phyloP scores from a whole-genome alignment of 2,797 vertebrate species.

The Valencia hispanica region DNA sequence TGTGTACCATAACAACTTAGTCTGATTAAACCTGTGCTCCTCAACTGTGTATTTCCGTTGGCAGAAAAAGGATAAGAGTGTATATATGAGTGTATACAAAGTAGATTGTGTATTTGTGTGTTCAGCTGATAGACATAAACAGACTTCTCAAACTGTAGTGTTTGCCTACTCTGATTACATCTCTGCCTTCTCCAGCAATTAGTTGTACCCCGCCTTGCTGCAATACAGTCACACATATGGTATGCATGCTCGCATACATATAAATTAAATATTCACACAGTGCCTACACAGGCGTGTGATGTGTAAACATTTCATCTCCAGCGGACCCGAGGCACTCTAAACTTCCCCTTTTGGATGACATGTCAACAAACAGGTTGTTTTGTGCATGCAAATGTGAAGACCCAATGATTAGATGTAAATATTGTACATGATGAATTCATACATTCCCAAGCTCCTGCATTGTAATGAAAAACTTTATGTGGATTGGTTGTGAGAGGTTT shows the following conservation, averaged over 20 bases:
- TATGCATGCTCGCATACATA: slow-evolving; percentile 29
- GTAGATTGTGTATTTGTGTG: slow-evolving; percentile 29
- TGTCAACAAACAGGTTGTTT: slow-evolving; percentile 55
- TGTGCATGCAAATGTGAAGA: slow-evolving; percentile 53
- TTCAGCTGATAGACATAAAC: slow-evolving; percentile 62
- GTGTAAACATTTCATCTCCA: slow-evolving; percentile 45
- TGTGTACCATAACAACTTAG: slow-evolving; percentile 37
- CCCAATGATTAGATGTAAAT: slow-evolving; percentile 50
- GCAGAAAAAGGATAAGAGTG: slow-evolving; percentile 2
- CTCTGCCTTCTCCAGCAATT: slow-evolving; percentile 47
- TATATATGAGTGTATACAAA: slow-evolving; percentile 29
- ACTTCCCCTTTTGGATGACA: slow-evolving; percentile 41
- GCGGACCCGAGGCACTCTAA: slow-evolving; percentile 34
- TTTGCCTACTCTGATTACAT: slow-evolving; percentile 70
- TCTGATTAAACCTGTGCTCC: slow-evolving; percentile 28
- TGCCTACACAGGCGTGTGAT: slow-evolving; percentile 33
- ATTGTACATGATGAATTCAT: slow-evolving; percentile 57
- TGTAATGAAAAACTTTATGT: slow-evolving; percentile 66
- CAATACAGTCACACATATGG: slow-evolving; percentile 11
- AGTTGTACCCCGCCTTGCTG: slow-evolving; percentile 36
- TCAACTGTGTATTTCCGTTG: slow-evolving; percentile 16
- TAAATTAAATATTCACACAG: slow-evolving; percentile 46
- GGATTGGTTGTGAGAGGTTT: slow-evolving; percentile 59
- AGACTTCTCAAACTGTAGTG: slow-evolving; percentile 55
- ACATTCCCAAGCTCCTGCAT: slow-evolving; percentile 59